A percentile compares a stretch with the other conserved stretches of the same genome.
Conservation (phyloP, 2,113 vertebrate genomes). For the Trogon surrucura region DNA sequence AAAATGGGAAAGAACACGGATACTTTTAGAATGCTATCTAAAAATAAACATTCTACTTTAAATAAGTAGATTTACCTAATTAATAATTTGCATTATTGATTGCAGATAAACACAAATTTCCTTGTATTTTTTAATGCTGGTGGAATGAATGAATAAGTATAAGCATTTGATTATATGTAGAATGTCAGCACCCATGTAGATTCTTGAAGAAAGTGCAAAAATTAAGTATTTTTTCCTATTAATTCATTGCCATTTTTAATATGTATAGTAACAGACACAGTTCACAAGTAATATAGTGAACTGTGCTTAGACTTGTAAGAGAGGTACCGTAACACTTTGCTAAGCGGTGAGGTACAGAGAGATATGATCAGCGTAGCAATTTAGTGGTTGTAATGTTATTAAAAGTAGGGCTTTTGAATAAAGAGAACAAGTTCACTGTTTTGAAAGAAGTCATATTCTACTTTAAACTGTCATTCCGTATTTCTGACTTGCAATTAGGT, state of each 20-base stretch:
- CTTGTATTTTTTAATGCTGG: not conserved
- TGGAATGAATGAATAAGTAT: not conserved
- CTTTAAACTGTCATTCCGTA: conserved; percentile 78
- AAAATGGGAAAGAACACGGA: not conserved
- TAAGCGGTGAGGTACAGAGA: conserved; percentile 24
- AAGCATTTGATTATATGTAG: not conserved
- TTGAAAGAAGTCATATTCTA: conserved; percentile 75
- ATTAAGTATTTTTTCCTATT: not conserved
- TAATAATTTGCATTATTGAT: not conserved
- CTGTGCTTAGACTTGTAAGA: conserved; percentile 25
- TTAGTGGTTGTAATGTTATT: conserved; percentile 58
- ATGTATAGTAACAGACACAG: not conserved
- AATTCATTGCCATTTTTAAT: not conserved
- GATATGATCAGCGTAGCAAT: conserved; percentile 53
- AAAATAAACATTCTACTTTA: not conserved
- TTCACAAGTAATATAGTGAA: not conserved
- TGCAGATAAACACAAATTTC: not conserved
- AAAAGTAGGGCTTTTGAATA: conserved; percentile 68
- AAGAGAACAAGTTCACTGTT: conserved; percentile 64
- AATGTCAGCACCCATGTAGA: not conserved
- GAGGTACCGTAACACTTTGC: conserved; percentile 30
- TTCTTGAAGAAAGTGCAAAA: not conserved
- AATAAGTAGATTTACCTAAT: not conserved
- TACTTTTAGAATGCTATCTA: not conserved
- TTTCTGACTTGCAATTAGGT: conserved; percentile 81